Percentiles rank a stretch among this genome's conserved stretches.
phyloP scores from a whole-genome alignment of 2,797 vertebrate species.

The Girardinus metallicus region DNA sequence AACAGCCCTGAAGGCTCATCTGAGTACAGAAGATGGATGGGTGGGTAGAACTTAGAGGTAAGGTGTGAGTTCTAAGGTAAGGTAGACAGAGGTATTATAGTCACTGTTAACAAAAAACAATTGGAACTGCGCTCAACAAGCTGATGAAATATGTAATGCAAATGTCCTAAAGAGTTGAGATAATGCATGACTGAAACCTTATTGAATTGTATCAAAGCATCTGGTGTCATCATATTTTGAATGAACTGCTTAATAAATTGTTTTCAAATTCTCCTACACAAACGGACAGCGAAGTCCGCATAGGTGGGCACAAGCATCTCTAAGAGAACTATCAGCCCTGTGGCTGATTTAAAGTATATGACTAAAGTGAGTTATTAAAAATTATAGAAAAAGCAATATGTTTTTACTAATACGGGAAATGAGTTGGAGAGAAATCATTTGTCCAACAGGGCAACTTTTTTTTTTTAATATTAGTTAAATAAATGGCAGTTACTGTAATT shows the following conservation, averaged over 20 bases:
- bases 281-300: neutral
- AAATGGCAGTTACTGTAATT: constrained; percentile 8
- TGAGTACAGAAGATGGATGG: neutral
- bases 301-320: neutral
- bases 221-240: neutral
- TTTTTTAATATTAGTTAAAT: neutral
- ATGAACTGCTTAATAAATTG: neutral
- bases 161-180: neutral
- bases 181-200: neutral
- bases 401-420: neutral
- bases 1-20: neutral
- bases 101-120: neutral
- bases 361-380: neutral
- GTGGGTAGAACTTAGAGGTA: neutral
- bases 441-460: neutral
- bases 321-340: neutral
- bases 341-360: neutral
- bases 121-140: neutral
- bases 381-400: no score
- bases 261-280: neutral
- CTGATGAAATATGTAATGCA: neutral
- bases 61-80: neutral
- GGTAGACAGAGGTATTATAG: neutral
- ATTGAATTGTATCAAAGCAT: neutral
- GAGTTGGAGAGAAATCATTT: neutral